Evolutionary conservation across 2,797 vertebrate species (phyloP).

Genomic region (Rhincodon typus): DNA sequence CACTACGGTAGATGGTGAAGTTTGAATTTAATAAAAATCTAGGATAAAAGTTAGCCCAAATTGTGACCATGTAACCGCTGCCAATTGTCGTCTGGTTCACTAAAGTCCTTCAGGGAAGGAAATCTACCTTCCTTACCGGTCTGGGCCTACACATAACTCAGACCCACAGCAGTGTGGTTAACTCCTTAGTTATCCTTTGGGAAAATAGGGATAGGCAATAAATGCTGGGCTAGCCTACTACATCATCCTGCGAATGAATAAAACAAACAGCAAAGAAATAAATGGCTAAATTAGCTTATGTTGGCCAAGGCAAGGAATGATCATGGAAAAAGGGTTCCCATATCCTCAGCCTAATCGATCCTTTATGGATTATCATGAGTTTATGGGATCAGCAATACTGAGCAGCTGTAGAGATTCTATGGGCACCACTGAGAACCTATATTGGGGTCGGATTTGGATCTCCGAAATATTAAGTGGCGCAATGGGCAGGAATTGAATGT

Average conservation of each 20-base stretch:
- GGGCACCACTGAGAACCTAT: not conserved
- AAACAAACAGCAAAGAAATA: not conserved
- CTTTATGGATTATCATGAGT: not conserved
- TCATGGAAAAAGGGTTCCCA: not conserved
- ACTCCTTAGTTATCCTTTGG: no score
- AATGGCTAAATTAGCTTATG: not conserved
- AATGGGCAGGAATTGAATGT: not conserved
- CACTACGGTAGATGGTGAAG: no score
- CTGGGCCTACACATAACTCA: no score
- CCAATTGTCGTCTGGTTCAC: no score
- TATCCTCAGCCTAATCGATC: not conserved
- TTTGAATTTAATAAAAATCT: no score
- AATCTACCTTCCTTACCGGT: no score
- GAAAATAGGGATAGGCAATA: not conserved
- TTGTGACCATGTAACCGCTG: no score
- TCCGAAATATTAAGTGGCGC: not conserved
- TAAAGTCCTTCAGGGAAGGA: no score
- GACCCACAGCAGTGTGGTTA: no score
- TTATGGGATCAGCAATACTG: not conserved
- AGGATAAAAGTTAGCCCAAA: no score
- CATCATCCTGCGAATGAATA: no score
- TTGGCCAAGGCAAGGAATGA: not conserved
- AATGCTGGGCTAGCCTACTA: not conserved
- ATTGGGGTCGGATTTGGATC: not conserved
- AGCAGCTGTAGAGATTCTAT: not conserved